Evolutionary conservation across 2,888 invertebrate genomes (phyloP).

Genomic region (Sesamia inferens): DNA sequence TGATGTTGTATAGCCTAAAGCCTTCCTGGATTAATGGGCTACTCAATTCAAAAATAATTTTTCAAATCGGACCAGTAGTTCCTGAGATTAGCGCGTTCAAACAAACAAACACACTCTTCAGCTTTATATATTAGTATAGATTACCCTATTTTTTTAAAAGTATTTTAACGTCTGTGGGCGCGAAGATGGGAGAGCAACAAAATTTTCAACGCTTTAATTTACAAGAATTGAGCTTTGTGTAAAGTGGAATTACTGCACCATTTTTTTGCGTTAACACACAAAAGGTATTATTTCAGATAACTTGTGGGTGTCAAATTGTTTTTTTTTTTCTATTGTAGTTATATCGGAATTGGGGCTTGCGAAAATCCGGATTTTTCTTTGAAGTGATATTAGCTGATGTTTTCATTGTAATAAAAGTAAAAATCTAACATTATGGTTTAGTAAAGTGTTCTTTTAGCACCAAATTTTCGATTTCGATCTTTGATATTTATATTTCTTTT

Average conservation of each 20-base stretch:
- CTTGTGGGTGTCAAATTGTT: slow-evolving; percentile 52
- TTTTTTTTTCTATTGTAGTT: slow-evolving; percentile 55
- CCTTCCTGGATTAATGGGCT: too few species aligned
- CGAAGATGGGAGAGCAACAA: not conserved
- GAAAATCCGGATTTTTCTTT: slow-evolving; percentile 34
- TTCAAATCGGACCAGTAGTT: too few species aligned
- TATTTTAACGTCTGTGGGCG: not conserved
- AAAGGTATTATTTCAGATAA: slow-evolving; percentile 56
- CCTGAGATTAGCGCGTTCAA: too few species aligned
- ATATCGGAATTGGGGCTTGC: slow-evolving; percentile 33
- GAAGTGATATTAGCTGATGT: slow-evolving; percentile 17
- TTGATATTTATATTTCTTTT: not conserved
- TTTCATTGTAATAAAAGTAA: slow-evolving; percentile 31
- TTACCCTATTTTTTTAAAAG: not conserved
- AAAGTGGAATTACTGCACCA: slow-evolving; percentile 8
- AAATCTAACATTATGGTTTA: slow-evolving; percentile 9
- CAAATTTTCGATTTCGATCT: slow-evolving; percentile 7
- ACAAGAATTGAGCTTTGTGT: not conserved
- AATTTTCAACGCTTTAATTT: not conserved
- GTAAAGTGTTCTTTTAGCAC: slow-evolving; percentile 4
- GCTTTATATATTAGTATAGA: too few species aligned
- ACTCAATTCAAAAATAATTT: too few species aligned
- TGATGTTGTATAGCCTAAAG: too few species aligned
- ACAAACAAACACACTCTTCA: too few species aligned
- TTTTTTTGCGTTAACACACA: slow-evolving; percentile 5